Base-by-base conservation (phyloP, 2,888 invertebrate genomes). In the Cosmopolites sordidus region DNA sequence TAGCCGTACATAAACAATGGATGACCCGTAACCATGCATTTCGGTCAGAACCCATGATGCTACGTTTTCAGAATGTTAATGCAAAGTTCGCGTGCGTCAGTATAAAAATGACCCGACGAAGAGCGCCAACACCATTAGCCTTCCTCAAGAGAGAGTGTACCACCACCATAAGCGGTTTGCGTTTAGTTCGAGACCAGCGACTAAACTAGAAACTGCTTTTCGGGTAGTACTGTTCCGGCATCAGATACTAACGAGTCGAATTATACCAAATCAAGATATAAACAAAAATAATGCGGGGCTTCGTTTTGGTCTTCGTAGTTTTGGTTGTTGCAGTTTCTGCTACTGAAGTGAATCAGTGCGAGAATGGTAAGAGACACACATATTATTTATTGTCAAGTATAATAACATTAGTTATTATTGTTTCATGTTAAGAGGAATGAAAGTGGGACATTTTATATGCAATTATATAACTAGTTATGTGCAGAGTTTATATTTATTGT, bases 341-440 rank as follows among this genome's bases (percentile, higher is more conserved):
- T 16, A 60, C 60, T 6, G 43, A 57, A 30, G 60, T 60, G 16
- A 50, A 43, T 14, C 56, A 57, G 30, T 60, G 60, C 42, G 43
- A 50, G 22, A 41, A 40, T 38, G 52, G 53, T 46, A 55, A 59
- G 58, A 37, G 4, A 37, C n/a, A n/a, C n/a, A 37, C 12, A 15
- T 15, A 6, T 5, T 37, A 11, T 15, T 14, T 38, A 38, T 38
- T 12, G 11, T 38, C 3, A 38, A 3, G 22, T 22, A n/a, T n/a
- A n/a, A n/a, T n/a, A n/a, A n/a, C n/a, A n/a, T n/a, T n/a, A n/a
- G n/a, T n/a, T n/a, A n/a, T n/a, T n/a, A n/a, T n/a, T n/a, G n/a
- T n/a, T n/a, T n/a, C n/a, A n/a, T n/a, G n/a, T n/a, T n/a, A n/a
- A n/a, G n/a, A n/a, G n/a, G n/a, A n/a, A n/a, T n/a, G n/a, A n/a